Evolutionary conservation across 2,113 vertebrate species (phyloP), one percentile per base, ranked within the genome.

Genomic region (Nothocercus nigrocapillus): DNA sequence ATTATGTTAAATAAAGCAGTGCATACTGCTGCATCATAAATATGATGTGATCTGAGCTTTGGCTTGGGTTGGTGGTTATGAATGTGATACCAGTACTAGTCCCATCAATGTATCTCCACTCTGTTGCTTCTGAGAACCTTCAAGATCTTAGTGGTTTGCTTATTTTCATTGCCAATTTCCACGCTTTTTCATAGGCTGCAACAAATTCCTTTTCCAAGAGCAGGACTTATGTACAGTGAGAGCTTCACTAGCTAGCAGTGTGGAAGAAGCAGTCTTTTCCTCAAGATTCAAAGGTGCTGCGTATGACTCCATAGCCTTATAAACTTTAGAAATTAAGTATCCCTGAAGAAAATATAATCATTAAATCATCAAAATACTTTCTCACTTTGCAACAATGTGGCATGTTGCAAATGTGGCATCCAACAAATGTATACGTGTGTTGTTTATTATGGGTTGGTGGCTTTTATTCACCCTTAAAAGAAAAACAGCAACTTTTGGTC

Each of bases 1-100:
- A 63, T 0, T 3, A 30, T 30, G 3, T 54, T 73, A 28, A 59
- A 25, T 7, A 56, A 7, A 75, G 13, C 8, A 0, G 0, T 44
- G 22, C 3, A 3, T 25, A 21, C 30, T 40, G 20, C 9, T 36
- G 11, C 44, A 3, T 2, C 34, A 12, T 53, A 77, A 76, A 64
- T 24, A 14, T 69, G 63, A 20, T 14, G 28, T 13, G 7, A 56
- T 49, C 9, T 3, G 27, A 90, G 25, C 40, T 58, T 32, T 30
- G 61, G 4, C 45, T 20, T 36, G 40, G 8, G 9, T 56, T 84
- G 20, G 1, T 0, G 1, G 44, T 86, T 68, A 6, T 4, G n/a
- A 63, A 7, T 2, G 0, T n/a, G 49, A 28, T 61, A 70, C 36
- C 54, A 20, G 1, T 14, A 58, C 10, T 8, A 58, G 2, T 53